Percentiles rank a stretch among this genome's conserved stretches.
phyloP scores from a whole-genome alignment of 2,797 vertebrate genomes.

The Mormyrops boulengeri region DNA sequence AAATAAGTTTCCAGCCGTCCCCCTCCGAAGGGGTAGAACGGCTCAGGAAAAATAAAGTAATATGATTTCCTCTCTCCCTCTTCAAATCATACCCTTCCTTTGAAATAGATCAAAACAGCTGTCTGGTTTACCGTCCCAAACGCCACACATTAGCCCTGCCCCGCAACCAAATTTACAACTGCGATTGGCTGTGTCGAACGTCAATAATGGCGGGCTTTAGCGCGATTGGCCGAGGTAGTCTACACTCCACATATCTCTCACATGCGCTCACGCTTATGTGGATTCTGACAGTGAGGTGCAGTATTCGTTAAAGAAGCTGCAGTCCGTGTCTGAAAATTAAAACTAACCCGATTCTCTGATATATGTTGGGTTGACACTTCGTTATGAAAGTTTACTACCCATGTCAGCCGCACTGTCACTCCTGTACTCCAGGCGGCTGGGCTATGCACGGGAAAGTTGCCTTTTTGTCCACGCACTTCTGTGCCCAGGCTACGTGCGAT shows the following conservation, averaged over 20 bases:
- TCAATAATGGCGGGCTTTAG: constrained; percentile 20
- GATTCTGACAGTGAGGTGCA: constrained; percentile 20
- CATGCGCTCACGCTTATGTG: constrained; percentile 42
- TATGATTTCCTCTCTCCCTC: not conserved
- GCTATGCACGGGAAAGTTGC: not conserved
- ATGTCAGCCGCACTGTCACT: constrained; percentile 30
- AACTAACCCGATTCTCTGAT: constrained; percentile 1
- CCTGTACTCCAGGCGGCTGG: not conserved
- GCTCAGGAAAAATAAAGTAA: not conserved
- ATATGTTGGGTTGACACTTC: constrained; percentile 11
- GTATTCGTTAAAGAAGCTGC: not conserved
- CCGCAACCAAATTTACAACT: not conserved
- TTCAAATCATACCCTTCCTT: constrained; percentile 29
- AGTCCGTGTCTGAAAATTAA: not conserved
- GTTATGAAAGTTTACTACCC: constrained; percentile 15
- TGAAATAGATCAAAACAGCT: constrained; percentile 50
- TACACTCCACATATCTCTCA: constrained; percentile 41
- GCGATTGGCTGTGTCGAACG: constrained; percentile 44
- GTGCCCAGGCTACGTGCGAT: not conserved
- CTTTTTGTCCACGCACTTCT: not conserved
- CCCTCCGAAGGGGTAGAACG: constrained; percentile 5
- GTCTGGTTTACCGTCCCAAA: constrained; percentile 51
- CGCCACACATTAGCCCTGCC: constrained; percentile 36
- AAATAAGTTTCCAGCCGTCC: not conserved
- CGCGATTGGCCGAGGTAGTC: constrained; percentile 49